Conservation (phyloP, 2,797 vertebrate species). For the Scyliorhinus canicula region DNA sequence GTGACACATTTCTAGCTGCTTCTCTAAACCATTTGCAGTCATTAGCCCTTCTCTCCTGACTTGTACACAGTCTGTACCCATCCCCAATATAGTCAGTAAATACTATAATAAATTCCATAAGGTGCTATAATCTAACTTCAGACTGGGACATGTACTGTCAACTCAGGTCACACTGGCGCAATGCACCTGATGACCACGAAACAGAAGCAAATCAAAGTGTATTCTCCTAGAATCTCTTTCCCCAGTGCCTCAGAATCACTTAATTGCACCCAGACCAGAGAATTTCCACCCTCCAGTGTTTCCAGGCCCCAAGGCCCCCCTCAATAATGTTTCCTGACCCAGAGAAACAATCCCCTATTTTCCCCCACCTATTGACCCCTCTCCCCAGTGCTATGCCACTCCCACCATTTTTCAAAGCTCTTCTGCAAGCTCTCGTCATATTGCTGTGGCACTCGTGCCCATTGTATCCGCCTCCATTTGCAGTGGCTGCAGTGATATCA, state of each 20-base stretch:
- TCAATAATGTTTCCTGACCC: not conserved
- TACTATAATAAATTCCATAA: not conserved
- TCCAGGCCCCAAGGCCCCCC: not conserved
- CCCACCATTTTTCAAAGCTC: too few relatives aligned
- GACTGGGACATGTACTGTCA: not conserved
- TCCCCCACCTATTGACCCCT: not conserved
- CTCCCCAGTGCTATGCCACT: not conserved
- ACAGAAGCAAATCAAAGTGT: not conserved
- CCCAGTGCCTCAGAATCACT: not conserved
- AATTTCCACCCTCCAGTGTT: not conserved
- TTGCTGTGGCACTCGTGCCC: not conserved
- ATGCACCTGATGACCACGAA: not conserved
- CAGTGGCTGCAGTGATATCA: too few relatives aligned
- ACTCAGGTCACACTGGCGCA: not conserved
- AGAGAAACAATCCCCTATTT: not conserved
- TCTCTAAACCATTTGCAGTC: not conserved
- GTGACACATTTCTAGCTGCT: not conserved
- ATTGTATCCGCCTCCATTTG: not conserved
- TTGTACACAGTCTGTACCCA: not conserved
- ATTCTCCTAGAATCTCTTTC: not conserved
- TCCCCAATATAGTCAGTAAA: not conserved
- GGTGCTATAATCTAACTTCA: not conserved
- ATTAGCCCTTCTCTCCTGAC: not conserved
- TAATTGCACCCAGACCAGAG: not conserved
- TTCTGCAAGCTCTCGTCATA: not conserved